A percentile compares a stretch with the other conserved stretches of the same genome.
Conservation (phyloP, 2,113 vertebrate species). For the Cebidichthys violaceus region DNA sequence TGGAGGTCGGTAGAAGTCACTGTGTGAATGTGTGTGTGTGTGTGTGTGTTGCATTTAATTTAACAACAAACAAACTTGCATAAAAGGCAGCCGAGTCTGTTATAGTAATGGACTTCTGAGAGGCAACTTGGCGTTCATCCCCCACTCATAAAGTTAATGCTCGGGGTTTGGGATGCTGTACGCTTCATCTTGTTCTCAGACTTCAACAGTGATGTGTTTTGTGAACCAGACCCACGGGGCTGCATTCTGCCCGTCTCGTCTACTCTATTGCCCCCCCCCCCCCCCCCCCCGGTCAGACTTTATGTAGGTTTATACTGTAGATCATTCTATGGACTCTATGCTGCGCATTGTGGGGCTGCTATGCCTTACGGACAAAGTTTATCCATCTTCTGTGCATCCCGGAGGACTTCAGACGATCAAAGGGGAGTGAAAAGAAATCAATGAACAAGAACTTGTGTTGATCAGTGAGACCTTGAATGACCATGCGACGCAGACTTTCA, state of each 20-base stretch:
- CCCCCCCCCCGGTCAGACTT: neutral
- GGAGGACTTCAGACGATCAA: neutral
- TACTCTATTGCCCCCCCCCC: neutral
- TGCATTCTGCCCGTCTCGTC: neutral
- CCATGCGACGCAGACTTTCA: neutral
- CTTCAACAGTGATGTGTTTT: constrained; percentile 44
- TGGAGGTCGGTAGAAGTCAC: constrained; percentile 35
- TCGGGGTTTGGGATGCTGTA: constrained; percentile 8
- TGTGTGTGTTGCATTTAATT: constrained; percentile 15
- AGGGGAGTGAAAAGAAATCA: constrained; percentile 16
- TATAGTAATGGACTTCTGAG: constrained; percentile 36
- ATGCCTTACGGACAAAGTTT: neutral
- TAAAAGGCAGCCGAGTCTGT: constrained; percentile 37
- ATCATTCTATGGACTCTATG: neutral
- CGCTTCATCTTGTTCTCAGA: constrained; percentile 36
- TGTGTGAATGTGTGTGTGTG: neutral
- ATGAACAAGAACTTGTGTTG: neutral
- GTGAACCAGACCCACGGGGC: constrained; percentile 22
- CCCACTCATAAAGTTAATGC: constrained; percentile 51
- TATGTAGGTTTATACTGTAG: neutral
- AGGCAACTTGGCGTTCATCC: constrained; percentile 5
- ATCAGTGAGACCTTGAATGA: neutral
- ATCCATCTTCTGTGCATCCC: neutral
- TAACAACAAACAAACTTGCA: constrained; percentile 39
- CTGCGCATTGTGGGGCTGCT: neutral